Base-by-base conservation (phyloP, 2,888 invertebrate species). In the Myopa tessellatipennis region DNA sequence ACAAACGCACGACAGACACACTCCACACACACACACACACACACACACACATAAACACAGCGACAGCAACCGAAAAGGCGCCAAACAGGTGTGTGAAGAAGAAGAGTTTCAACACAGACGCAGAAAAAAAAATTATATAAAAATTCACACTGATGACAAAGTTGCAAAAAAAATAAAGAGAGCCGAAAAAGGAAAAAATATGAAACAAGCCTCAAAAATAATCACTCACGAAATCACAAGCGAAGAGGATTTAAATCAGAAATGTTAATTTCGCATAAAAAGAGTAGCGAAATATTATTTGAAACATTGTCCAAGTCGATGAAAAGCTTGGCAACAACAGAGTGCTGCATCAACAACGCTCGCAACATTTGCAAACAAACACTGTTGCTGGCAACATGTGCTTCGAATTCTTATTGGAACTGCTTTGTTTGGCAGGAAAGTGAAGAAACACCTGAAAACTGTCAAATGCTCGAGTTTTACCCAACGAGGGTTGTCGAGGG, bases 11-110 rank as follows among this genome's bases (percentile, higher is more conserved):
- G 26, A 52, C 36, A 34, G 34, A 55, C 34, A 12, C 55, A 14
- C 36, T 4, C 26, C 38, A 38, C 12, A 34, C 40, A 67, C 67
- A 16, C 5, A 4, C 36, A 67, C 26, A 67, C 5, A 67, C 67
- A 8, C 45, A 45, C 10, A 6, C 70, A 34, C 12, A 18, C 14
- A 26, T 26, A 8, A 52, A 3, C 40, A 18, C 34, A 55, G 34
- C 70, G 4, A 14, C 55, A 16, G 55, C 55, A 58, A 58, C 14
- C 45, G 68, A 74, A 74, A 77, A 74, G 74, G 77, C 77, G 78
- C 77, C 82, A 82, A 82, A 82, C 82, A 82, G 82, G 82, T 82
- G 82, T 82, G 81, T 78, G 81, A 60, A 68, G 69, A 75, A 60
- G 75, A 38, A 73, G 73, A 71, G 45, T 45, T 45, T 45, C 45